These are phyloP conservation scores for Mormyrus proboscirostris DNA, from an alignment of 2,797 vertebrate genomes.

Conservation along the genomic window DNA sequence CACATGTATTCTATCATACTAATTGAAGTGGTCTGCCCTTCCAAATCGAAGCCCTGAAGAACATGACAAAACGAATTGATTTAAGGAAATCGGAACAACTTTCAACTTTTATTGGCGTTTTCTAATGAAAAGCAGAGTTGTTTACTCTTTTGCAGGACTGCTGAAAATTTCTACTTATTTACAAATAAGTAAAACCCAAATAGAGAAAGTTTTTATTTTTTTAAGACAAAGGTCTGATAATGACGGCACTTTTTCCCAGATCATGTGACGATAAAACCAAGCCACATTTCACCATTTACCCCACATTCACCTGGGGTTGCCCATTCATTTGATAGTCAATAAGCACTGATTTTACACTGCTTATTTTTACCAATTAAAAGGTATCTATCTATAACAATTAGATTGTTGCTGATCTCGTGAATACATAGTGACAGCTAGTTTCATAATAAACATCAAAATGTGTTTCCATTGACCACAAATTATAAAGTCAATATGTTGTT, in stretches of 20 bases:
- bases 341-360: not conserved
- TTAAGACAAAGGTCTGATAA: not conserved
- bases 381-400: not conserved
- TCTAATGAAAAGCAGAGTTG: slow-evolving; percentile 31
- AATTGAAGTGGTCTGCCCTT: slow-evolving; percentile 62
- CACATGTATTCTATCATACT: slow-evolving; percentile 64
- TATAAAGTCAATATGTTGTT: not conserved
- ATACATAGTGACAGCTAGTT: not conserved
- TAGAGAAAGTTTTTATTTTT: not conserved
- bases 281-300: not conserved
- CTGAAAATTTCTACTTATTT: not conserved
- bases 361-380: not conserved
- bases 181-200: slow-evolving; percentile 1
- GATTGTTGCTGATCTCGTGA: not conserved
- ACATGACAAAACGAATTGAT: slow-evolving; percentile 60
- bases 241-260: not conserved
- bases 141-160: slow-evolving; percentile 10
- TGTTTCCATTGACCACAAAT: not conserved
- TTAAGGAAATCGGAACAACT: slow-evolving; percentile 56
- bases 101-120: slow-evolving; percentile 19
- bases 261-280: not conserved
- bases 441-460: not conserved
- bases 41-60: slow-evolving; percentile 44
- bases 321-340: not conserved
- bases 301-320: not conserved